Conservation (phyloP, 2,113 vertebrate genomes). For the Apaloderma vittatum region DNA sequence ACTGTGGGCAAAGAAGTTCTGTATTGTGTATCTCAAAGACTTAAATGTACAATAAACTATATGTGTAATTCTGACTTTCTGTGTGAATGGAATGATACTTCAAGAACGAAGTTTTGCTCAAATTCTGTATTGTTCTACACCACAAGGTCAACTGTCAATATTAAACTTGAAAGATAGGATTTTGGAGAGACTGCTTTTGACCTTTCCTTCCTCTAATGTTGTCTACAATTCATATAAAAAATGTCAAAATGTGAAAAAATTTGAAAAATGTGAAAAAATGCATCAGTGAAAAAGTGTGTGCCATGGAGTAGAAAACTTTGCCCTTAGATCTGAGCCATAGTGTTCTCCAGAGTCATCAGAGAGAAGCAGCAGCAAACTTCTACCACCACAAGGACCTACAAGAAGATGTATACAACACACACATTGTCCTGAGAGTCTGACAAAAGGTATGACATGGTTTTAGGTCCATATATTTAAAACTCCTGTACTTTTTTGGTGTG, state of each 20-base stretch:
- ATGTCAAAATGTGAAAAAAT: not conserved
- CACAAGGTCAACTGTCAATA: conserved; percentile 28
- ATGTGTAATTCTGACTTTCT: not conserved
- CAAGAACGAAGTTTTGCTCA: not conserved
- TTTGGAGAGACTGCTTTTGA: conserved; percentile 39
- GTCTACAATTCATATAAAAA: not conserved
- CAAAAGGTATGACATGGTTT: not conserved
- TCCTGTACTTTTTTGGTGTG: rapidly evolving
- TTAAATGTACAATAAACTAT: not conserved
- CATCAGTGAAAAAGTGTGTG: not conserved
- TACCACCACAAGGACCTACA: not conserved
- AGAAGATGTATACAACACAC: not conserved
- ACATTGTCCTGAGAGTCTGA: not conserved
- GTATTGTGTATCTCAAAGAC: not conserved
- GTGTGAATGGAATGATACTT: not conserved
- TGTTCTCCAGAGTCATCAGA: conserved; percentile 11
- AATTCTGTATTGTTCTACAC: not conserved
- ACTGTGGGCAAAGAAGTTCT: too few relatives aligned
- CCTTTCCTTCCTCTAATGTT: not conserved
- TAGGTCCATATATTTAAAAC: not conserved
- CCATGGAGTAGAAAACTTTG: not conserved
- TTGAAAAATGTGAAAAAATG: not conserved
- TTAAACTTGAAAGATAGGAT: conserved; percentile 27
- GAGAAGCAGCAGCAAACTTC: not conserved
- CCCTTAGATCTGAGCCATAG: conserved; percentile 1